Percentiles rank a stretch among this genome's conserved stretches.
phyloP scores from a whole-genome alignment of 2,888 invertebrate species.

The Lasioglossum oenotherae region DNA sequence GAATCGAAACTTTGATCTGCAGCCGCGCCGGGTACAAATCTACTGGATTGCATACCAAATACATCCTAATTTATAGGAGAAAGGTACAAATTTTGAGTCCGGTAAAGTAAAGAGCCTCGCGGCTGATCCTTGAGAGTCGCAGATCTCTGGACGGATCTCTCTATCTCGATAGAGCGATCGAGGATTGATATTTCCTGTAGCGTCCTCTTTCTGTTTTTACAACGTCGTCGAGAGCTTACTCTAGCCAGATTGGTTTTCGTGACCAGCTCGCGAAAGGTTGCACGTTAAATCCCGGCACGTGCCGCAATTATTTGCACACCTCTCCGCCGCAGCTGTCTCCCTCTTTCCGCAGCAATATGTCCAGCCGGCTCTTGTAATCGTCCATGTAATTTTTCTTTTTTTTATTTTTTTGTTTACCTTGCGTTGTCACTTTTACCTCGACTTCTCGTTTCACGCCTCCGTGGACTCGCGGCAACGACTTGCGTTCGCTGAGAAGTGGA shows the following conservation, averaged over 20 bases:
- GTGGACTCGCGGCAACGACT: background rate
- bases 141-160: background rate
- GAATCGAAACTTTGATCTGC: too few species aligned
- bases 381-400: background rate
- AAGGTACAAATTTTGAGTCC: too few species aligned
- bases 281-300: conserved; percentile 56
- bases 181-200: conserved; percentile 49
- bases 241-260: conserved; percentile 66
- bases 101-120: too few species aligned
- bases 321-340: background rate
- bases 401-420: background rate
- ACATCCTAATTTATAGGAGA: too few species aligned
- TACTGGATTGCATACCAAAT: too few species aligned
- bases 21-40: too few species aligned
- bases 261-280: conserved; percentile 44
- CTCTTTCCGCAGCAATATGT: too few species aligned
- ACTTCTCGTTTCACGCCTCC: background rate
- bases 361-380: background rate
- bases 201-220: conserved; percentile 26
- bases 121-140: background rate
- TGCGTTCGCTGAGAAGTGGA: conserved; percentile 40
- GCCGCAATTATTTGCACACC: conserved; percentile 63
- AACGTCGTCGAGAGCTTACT: conserved; percentile 46
- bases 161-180: background rate
- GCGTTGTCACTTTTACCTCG: background rate